Conservation (phyloP, 2,797 vertebrate species). For the Periparus ater region DNA sequence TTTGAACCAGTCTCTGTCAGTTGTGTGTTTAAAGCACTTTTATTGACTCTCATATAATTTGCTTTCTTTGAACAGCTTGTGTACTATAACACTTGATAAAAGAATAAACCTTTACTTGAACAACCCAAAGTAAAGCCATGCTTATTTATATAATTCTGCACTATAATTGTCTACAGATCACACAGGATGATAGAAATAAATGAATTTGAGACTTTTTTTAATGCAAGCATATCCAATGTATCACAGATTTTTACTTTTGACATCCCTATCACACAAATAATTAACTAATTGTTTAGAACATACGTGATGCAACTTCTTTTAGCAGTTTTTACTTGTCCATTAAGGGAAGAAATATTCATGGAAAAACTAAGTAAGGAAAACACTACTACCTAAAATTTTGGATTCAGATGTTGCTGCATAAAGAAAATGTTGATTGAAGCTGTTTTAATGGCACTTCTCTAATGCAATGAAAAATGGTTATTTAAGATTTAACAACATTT, state of each 20-base stretch:
- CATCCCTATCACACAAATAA: neutral
- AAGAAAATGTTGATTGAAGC: neutral
- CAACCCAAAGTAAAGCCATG: conserved; percentile 69
- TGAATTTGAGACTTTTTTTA: neutral
- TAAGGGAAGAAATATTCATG: neutral
- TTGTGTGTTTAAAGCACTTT: conserved; percentile 62
- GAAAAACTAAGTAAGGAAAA: neutral
- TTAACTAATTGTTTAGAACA: conserved; percentile 20
- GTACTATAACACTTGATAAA: conserved; percentile 79
- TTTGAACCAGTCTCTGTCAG: conserved; percentile 64
- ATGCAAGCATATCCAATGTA: neutral
- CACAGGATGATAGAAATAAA: conserved; percentile 58
- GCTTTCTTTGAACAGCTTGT: conserved; percentile 74
- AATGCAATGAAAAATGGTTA: neutral
- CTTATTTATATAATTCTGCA: conserved; percentile 71
- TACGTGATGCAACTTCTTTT: neutral
- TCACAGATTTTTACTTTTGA: neutral
- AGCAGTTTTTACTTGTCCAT: conserved; percentile 8
- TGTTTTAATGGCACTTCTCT: neutral
- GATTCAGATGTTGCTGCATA: neutral
- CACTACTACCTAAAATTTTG: neutral
- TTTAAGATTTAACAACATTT: neutral
- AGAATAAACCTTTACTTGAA: conserved; percentile 71
- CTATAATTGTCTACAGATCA: conserved; percentile 72
- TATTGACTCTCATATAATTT: conserved; percentile 75